Percentiles rank a stretch among this genome's conserved stretches.
Conservation (phyloP, 2,797 vertebrate species). For the Karalla daura region DNA sequence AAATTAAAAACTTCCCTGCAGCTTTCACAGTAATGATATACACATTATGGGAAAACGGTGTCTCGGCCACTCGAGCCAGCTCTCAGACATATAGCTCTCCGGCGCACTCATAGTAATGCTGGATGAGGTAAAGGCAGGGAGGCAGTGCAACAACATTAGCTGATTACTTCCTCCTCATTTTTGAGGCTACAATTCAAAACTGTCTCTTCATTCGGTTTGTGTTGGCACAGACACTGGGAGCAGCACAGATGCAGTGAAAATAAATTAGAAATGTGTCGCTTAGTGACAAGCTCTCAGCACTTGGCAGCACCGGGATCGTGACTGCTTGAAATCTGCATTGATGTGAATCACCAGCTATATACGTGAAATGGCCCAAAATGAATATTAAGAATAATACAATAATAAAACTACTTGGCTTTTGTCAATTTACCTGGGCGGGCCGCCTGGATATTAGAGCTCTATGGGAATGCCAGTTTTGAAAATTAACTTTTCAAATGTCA, state of each 20-base stretch:
- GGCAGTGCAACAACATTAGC: slow-evolving; percentile 22
- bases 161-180: slow-evolving; percentile 48
- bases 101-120: not conserved
- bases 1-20: too few relatives aligned
- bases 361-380: slow-evolving; percentile 16
- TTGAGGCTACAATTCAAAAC: slow-evolving; percentile 19
- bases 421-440: slow-evolving; percentile 37
- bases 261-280: slow-evolving; percentile 22
- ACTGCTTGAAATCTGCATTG: slow-evolving; percentile 14
- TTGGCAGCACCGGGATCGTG: slow-evolving; percentile 21
- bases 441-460: slow-evolving; percentile 35
- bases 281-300: slow-evolving; percentile 45
- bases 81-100: not conserved
- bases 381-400: too few relatives aligned
- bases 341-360: slow-evolving; percentile 15
- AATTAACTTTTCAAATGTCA: slow-evolving; percentile 47
- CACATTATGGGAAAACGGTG: not conserved
- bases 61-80: not conserved
- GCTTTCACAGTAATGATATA: too few relatives aligned
- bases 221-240: slow-evolving; percentile 17
- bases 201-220: slow-evolving; percentile 39
- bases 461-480: slow-evolving; percentile 20
- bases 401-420: slow-evolving; percentile 33
- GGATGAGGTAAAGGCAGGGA: slow-evolving; percentile 17
- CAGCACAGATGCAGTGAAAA: slow-evolving; percentile 31